Conservation (phyloP, 2,888 invertebrate genomes). For the Agrilus cyanescens region DNA sequence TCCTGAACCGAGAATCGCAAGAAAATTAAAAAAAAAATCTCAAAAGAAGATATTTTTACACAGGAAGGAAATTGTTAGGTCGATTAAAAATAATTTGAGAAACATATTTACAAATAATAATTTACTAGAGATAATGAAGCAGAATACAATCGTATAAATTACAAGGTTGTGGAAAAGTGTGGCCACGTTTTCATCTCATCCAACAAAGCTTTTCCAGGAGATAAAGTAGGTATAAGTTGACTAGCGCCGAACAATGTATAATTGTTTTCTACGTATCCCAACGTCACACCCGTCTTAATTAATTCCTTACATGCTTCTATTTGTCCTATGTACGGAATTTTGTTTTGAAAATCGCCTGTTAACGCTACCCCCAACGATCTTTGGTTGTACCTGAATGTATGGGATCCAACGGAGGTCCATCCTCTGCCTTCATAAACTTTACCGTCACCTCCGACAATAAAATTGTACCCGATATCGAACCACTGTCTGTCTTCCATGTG, state of each 20-base stretch:
- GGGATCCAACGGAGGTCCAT: slow-evolving; percentile 57
- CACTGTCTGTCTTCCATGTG: slow-evolving; percentile 49
- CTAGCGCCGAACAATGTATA: slow-evolving; percentile 53
- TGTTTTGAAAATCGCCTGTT: slow-evolving; percentile 49
- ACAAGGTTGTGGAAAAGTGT: too few relatives aligned
- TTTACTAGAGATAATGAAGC: too few relatives aligned
- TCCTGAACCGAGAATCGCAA: too few relatives aligned
- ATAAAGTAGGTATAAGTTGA: slow-evolving; percentile 47
- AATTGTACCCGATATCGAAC: slow-evolving; percentile 58
- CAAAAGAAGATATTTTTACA: too few relatives aligned
- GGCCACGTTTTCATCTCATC: slow-evolving; percentile 50
- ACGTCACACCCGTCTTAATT: slow-evolving; percentile 44
- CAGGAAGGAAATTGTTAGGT: too few relatives aligned
- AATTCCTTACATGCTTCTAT: slow-evolving; percentile 46
- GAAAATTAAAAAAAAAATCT: too few relatives aligned
- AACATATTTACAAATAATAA: too few relatives aligned
- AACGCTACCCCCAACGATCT: slow-evolving; percentile 52
- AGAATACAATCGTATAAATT: too few relatives aligned
- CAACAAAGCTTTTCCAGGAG: slow-evolving; percentile 50
- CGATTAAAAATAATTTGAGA: too few relatives aligned
- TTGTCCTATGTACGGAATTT: slow-evolving; percentile 37
- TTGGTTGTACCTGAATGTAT: slow-evolving; percentile 48
- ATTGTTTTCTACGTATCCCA: slow-evolving; percentile 43
- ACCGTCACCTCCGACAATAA: slow-evolving; percentile 63
- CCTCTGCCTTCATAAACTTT: slow-evolving; percentile 59